Conservation (phyloP, 2,888 invertebrate species). For the Spodoptera exigua region DNA sequence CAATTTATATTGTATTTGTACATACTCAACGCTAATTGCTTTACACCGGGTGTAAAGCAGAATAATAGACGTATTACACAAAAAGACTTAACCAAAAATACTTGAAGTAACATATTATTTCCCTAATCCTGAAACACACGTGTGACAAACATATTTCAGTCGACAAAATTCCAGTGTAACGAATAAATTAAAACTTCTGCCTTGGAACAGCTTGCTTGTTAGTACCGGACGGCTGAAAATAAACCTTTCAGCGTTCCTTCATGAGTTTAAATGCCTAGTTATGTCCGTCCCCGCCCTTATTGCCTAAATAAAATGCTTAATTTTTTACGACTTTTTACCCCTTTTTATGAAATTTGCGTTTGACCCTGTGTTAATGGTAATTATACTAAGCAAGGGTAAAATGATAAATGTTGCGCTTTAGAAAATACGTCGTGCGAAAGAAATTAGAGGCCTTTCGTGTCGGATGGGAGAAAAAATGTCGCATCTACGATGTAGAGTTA, state of each 20-base stretch:
- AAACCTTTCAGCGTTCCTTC: constrained; percentile 26
- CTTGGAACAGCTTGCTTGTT: constrained; percentile 3
- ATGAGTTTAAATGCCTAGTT: constrained; percentile 49
- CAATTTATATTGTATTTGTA: too few relatives aligned
- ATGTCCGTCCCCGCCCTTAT: constrained; percentile 53
- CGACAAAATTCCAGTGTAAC: constrained; percentile 15
- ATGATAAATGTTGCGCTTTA: constrained; percentile 79
- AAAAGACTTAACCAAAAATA: constrained; percentile 1
- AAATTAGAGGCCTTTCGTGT: constrained; percentile 74
- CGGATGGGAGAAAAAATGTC: constrained; percentile 72
- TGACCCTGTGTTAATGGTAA: constrained; percentile 73
- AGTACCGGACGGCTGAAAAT: constrained; percentile 16
- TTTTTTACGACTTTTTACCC: constrained; percentile 60
- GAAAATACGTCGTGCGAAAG: constrained; percentile 76
- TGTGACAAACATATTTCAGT: constrained; percentile 10
- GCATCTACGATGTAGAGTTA: constrained; percentile 47
- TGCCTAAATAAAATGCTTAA: constrained; percentile 60
- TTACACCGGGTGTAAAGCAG: too few relatives aligned
- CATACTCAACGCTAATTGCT: too few relatives aligned
- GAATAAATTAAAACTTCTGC: constrained; percentile 46
- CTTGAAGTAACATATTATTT: constrained; percentile 17
- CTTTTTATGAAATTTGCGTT: constrained; percentile 63
- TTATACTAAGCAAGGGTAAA: constrained; percentile 75
- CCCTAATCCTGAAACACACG: constrained; percentile 5
- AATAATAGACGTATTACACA: too few relatives aligned